Percentiles rank a stretch among this genome's conserved stretches.
phyloP scores from a whole-genome alignment of 2,888 invertebrate species.

The Agrochola lota region DNA sequence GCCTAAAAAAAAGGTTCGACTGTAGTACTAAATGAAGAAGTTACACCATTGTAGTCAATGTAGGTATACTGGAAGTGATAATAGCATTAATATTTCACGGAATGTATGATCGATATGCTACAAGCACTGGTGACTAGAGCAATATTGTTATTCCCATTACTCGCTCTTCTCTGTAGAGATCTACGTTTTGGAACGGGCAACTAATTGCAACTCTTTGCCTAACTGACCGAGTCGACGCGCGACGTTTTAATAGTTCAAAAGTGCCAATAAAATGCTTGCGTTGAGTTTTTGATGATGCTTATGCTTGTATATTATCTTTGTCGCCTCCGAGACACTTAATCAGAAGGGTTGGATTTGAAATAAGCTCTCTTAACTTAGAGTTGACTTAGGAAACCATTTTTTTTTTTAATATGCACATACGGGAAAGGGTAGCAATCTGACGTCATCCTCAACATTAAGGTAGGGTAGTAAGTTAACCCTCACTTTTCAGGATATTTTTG shows the following conservation, averaged over 20 bases:
- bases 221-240: background rate
- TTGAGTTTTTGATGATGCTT: background rate
- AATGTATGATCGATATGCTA: background rate
- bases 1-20: too few relatives aligned
- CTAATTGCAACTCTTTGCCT: background rate
- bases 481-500: constrained; percentile 41
- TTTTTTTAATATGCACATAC: background rate
- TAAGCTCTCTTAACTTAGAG: background rate
- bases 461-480: constrained; percentile 44
- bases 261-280: background rate
- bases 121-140: background rate
- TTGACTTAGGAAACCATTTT: background rate
- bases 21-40: background rate
- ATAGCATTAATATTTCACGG: background rate
- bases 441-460: constrained; percentile 33
- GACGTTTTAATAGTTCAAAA: too few relatives aligned
- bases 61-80: background rate
- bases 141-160: background rate
- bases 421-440: constrained; percentile 24
- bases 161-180: background rate
- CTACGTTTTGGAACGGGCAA: constrained; percentile 1
- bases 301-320: background rate
- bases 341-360: background rate
- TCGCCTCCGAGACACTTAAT: constrained; percentile 1
- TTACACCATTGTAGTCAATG: background rate